Evolutionary conservation across 2,797 vertebrate genomes (phyloP), one percentile per base, ranked within the genome.

Genomic region (Acridotheres tristis): DNA sequence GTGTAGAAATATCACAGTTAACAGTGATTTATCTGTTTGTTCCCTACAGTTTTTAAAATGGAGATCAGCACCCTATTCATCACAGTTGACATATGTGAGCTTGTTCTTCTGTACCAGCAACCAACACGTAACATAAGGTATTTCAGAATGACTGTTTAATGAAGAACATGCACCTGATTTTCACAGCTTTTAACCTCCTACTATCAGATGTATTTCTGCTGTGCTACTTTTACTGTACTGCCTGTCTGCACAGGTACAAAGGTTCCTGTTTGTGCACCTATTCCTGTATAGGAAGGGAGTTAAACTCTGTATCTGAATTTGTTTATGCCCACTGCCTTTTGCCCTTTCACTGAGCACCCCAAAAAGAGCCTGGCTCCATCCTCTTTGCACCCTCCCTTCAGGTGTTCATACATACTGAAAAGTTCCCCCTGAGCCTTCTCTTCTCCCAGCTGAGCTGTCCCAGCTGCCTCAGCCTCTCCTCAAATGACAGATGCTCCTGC

Each of bases 11-110:
- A 65, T 7, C 30, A 75, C 6, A n/a, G 11, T 61, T 77, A 69
- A 53, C 36, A 45, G 36, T 68, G 55, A 48, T 83, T 85, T 11
- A 54, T 36, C 76, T 94, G 76, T 92, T 91, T 89, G 65, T 90
- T 96, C 58, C 65, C 97, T 97, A 75, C 94, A 97, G 94, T 96
- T 97, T 69, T 94, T 74, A 32, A 98, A 87, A 94, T 96, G 88
- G 95, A 98, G 86, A 92, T 97, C 78, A 95, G 97, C 55, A 94
- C 97, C 71, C 96, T 92, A 25, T 66, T 97, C 72, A 85, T 96
- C 71, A 86, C 97, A 88, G 90, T 85, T 91, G 92, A 97, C 18
- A 72, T 97, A 84, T 96, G 95, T 85, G 88, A 97, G 23, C 92
- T 97, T 91, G 85, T 55, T 57, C 90, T 97, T 83, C 85, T 97